A percentile compares a stretch with the other conserved stretches of the same genome.
phyloP scores from a whole-genome alignment of 1,140 invertebrate genomes.

The Cherax quadricarinatus region DNA sequence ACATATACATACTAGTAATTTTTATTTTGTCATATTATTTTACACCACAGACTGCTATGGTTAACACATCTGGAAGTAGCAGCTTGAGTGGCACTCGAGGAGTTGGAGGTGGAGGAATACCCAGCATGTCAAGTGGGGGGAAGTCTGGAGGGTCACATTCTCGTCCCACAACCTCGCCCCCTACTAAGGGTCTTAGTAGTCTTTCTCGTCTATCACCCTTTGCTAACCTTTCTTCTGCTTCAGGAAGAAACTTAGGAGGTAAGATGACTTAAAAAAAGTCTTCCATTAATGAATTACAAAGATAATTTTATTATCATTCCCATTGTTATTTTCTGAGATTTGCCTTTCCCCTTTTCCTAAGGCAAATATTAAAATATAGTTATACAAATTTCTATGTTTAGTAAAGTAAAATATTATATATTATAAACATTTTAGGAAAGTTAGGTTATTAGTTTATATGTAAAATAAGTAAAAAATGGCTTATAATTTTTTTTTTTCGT shows the following conservation, averaged over 20 bases:
- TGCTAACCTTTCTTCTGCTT: slow-evolving; percentile 68
- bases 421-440: too few species aligned
- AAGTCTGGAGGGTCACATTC: slow-evolving; percentile 43
- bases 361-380: too few species aligned
- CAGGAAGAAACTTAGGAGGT: slow-evolving; percentile 65
- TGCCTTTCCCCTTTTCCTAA: too few species aligned
- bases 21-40: too few species aligned
- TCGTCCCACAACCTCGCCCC: slow-evolving; percentile 59
- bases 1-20: too few species aligned
- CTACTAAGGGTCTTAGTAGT: slow-evolving; percentile 48
- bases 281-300: neutral
- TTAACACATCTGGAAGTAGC: slow-evolving; percentile 30
- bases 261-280: neutral
- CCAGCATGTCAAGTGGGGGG: slow-evolving; percentile 17
- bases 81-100: slow-evolving; percentile 35
- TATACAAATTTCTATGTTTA: too few species aligned
- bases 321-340: neutral
- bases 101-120: slow-evolving; percentile 48
- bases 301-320: neutral
- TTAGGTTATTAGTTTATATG: too few species aligned
- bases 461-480: too few species aligned
- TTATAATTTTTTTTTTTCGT: too few species aligned
- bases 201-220: slow-evolving; percentile 65
- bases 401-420: too few species aligned
- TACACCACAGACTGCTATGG: slow-evolving; percentile 24